Base-by-base conservation (phyloP, 2,888 invertebrate species). In the Xestia ashworthii region DNA sequence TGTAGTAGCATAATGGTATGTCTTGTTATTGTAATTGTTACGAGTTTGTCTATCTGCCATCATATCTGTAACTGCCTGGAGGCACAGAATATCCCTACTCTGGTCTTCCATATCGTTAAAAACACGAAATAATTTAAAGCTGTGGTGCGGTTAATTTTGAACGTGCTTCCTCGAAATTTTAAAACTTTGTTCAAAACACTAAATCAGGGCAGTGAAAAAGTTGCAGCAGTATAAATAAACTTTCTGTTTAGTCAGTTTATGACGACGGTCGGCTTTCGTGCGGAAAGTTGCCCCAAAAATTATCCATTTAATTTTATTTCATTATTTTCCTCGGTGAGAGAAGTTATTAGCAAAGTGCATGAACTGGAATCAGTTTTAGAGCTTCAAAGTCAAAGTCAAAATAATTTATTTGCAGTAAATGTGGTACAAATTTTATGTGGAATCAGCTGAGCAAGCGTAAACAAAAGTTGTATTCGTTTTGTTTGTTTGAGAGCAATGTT, bases 141-240 rank as follows among this genome's bases (percentile, higher is more conserved):
- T 46, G 65, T 25, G 62, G 25, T 69, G 64, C 46, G 32, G 58
- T 76, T 73, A 64, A 67, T 77, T 79, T 78, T 66, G 62, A 60
- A 67, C 81, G 44, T 71, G 70, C 84, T 78, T 53, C 71, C 55
- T 62, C 72, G 50, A 98, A 98, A 81, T 80, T 83, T 82, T 73
- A 66, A 77, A 83, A 87, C 71, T 83, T 81, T 78, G 64, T 78
- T 76, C 50, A 3, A 53, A 79, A 67, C 83, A 88, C 80, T 89
- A 81, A 88, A 83, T 80, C 89, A 76, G 79, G 64, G 65, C 71
- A 71, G 82, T 85, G 74, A 85, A 88, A 88, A 88, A 88, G 86
- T 88, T 86, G 58, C 53, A 71, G 67, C 79, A 77, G 76, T 72
- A 80, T 86, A 88, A 83, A 84, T 77, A 88, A 82, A 86, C 74